Conservation (phyloP, 1,140 invertebrate species). For the Camponotus pennsylvanicus region DNA sequence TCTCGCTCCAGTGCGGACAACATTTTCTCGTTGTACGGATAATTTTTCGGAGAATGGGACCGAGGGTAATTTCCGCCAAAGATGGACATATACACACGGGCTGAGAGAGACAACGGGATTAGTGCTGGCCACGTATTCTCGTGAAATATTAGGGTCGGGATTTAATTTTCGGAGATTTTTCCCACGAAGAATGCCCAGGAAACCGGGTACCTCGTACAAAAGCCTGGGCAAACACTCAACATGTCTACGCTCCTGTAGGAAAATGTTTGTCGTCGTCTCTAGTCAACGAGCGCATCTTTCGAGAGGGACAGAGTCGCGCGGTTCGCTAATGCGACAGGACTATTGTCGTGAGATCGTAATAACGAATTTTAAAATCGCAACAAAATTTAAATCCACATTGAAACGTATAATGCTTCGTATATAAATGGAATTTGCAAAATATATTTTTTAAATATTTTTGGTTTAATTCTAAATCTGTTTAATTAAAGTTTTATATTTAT, state of each 20-base stretch:
- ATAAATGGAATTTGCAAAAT: background rate
- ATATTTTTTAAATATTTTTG: background rate
- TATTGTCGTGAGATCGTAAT: conserved; percentile 30
- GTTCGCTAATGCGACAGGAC: conserved; percentile 29
- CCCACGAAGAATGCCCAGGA: conserved; percentile 77
- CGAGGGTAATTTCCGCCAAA: background rate
- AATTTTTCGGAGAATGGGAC: conserved; percentile 54
- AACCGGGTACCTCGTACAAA: conserved; percentile 65
- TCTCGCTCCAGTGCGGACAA: conserved; percentile 66
- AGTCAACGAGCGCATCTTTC: conserved; percentile 62
- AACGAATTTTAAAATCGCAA: conserved; percentile 11
- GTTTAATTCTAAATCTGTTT: background rate
- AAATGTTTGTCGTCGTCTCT: conserved; percentile 82
- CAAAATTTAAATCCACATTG: background rate
- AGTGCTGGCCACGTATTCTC: conserved; percentile 54
- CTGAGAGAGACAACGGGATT: conserved; percentile 77
- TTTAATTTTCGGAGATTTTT: conserved; percentile 81
- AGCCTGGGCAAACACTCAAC: conserved; percentile 80
- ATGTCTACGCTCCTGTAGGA: conserved; percentile 81
- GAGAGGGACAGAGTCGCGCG: conserved; percentile 42
- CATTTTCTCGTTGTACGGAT: conserved; percentile 45
- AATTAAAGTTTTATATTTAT: background rate
- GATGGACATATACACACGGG: background rate
- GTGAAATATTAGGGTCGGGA: conserved; percentile 62
- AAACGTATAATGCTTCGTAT: background rate